Base-by-base conservation (phyloP, 2,888 invertebrate genomes). In the Netelia virgata region DNA sequence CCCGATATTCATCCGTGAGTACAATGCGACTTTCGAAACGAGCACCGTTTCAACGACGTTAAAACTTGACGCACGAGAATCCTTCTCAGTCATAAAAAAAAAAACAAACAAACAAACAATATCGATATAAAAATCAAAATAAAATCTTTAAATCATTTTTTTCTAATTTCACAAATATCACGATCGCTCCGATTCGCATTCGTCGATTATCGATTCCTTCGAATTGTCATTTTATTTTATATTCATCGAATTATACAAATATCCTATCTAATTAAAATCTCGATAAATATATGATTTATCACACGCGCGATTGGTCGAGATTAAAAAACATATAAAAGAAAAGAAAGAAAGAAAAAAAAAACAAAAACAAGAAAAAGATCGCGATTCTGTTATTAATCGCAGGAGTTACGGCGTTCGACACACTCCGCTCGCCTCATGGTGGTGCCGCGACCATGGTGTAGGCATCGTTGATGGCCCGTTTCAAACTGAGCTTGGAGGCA, bases 401-500 rank as follows among this genome's bases (percentile, higher is more conserved):
- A 43, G 76, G 73, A 20, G 3, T 82, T 53, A 55, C 16, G 66
- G 70, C 64, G 59, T 53, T 28, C 55, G 66, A 74, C 69, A 50
- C 41, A 78, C 76, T 70, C 84, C 87, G 87, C 88, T 88, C 86
- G 80, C 74, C 80, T 88, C 90, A 90, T 90, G 89, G 88, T 90
- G 89, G 88, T 88, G 87, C 90, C 88, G 23, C 78, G 77, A 86
- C 91, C 91, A 92, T 91, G 92, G 91, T 91, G 90, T 90, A 91
- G 91, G 90, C 91, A 92, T 91, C 92, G 91, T 85, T 90, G 92
- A 92, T 92, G 92, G 92, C 91, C 92, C 91, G 92, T 90, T 92
- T 91, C 89, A 90, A 92, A 92, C 92, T 92, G 92, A 92, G 89
- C 82, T 79, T 70, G 74, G 76, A 86, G 86, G 89, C 87, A 74